Conservation (phyloP, 1,140 invertebrate genomes). For the Calephelis nemesis region DNA sequence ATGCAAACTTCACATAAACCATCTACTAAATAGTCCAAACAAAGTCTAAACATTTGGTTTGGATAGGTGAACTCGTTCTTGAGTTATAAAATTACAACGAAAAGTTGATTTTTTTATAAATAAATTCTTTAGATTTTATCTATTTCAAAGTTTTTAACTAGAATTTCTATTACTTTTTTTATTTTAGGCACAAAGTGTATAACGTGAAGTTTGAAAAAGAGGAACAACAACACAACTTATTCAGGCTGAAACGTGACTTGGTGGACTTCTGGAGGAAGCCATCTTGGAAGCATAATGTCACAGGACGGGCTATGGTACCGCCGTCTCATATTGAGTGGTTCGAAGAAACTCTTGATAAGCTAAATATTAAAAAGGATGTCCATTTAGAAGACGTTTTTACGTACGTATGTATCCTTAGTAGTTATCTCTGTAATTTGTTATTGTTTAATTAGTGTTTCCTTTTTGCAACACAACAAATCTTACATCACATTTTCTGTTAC, state of each 20-base stretch:
- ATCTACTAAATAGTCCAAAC: too few species aligned
- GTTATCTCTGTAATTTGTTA: too few species aligned
- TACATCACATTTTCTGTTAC: too few species aligned
- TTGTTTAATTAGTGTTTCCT: too few species aligned
- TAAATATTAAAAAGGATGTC: slow-evolving; percentile 40
- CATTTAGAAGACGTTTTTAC: slow-evolving; percentile 47
- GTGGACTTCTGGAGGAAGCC: slow-evolving; percentile 53
- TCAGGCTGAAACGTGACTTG: slow-evolving; percentile 40
- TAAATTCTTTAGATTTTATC: too few species aligned
- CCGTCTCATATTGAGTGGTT: slow-evolving; percentile 50
- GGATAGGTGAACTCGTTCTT: too few species aligned
- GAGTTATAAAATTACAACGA: too few species aligned
- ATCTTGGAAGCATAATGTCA: slow-evolving; percentile 34
- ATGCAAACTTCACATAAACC: too few species aligned
- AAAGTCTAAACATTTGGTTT: too few species aligned
- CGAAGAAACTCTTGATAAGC: slow-evolving; percentile 41
- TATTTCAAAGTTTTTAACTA: not conserved
- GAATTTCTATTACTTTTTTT: not conserved
- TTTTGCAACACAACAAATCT: too few species aligned
- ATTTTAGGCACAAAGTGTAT: slow-evolving; percentile 55
- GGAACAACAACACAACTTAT: slow-evolving; percentile 42
- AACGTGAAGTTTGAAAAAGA: slow-evolving; percentile 37
- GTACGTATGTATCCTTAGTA: slow-evolving; percentile 33
- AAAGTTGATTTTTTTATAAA: too few species aligned
- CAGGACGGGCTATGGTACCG: slow-evolving; percentile 52